These are phyloP conservation scores for Metallyticus violacea DNA, from an alignment of 2,888 invertebrate genomes.

Conservation along the genomic window DNA sequence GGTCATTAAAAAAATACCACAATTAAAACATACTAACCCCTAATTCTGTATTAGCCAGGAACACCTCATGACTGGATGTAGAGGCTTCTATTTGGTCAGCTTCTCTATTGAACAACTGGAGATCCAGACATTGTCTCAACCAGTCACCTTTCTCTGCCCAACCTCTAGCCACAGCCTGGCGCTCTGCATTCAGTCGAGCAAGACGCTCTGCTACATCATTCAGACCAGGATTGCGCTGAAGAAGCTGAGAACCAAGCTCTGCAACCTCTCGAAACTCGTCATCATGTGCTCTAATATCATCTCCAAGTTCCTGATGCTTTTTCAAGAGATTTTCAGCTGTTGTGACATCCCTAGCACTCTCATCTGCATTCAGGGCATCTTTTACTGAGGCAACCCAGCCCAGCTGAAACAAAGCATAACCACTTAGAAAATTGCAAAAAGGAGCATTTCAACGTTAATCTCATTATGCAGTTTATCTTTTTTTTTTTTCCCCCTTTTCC, in stretches of 20 bases:
- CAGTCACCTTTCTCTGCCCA: conserved; percentile 85
- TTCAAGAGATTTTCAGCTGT: conserved; percentile 89
- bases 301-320: conserved; percentile 84
- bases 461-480: no score
- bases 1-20: no score
- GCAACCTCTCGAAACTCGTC: conserved; percentile 87
- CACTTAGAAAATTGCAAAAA: no score
- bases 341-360: conserved; percentile 81
- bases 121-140: conserved; percentile 81
- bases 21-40: conserved; percentile 60
- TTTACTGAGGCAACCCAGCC: conserved; percentile 80
- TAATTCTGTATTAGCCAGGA: conserved; percentile 81
- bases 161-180: conserved; percentile 70
- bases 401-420: conserved; percentile 51
- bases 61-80: conserved; percentile 90
- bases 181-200: conserved; percentile 68
- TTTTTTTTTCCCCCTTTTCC: no score
- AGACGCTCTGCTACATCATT: conserved; percentile 75
- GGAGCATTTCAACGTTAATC: no score
- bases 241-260: conserved; percentile 64
- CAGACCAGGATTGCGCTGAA: conserved; percentile 70
- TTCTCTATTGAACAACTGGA: conserved; percentile 91
- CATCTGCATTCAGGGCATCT: conserved; percentile 74
- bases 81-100: conserved; percentile 96
- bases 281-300: conserved; percentile 86